Base-by-base conservation (phyloP, 2,797 vertebrate species). In the Onychomys arenicola region DNA sequence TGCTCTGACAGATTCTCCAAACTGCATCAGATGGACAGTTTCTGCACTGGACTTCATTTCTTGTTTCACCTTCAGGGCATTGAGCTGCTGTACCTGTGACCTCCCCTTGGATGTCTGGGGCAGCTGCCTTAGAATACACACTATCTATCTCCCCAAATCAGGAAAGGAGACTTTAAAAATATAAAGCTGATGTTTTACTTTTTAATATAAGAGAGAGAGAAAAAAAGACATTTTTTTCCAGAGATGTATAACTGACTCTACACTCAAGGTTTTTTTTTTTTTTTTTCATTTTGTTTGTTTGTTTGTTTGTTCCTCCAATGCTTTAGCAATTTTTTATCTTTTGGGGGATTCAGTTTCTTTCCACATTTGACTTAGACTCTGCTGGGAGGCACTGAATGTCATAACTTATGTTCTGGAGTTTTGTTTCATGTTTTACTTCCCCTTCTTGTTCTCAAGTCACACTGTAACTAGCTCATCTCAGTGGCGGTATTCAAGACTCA, bases 11-110 rank as follows among this genome's bases (percentile, higher is more conserved):
- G 98, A 97, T 97, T 98, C 97, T 98, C 97, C 96, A 97, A 16
- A 97, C 98, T 96, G 96, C 98, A 95, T 97, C 96, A 93, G 97
- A 97, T 89, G 97, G 97, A 98, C 97, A 94, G 98, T 97, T 97
- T 98, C 98, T 98, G 98, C 98, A 98, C 98, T 98, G 98, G 98
- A 98, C 98, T 98, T 98, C 95, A 97, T 98, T 98, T 98, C 98
- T 98, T 3, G 81, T 98, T 27, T 98, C 98, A 98, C 98, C 98
- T 98, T 98, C 97, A 98, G 98, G 98, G 98, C 98, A 94, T 98
- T 98, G 97, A 96, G 98, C 98, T 97, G 98, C 97, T 96, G 98
- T 97, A 97, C 95, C 91, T 46, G 37, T n/a, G 93, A 85, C 89
- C 63, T 37, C 87, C 3, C 0, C 0, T 52, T 84, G 91, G 96